Conservation (phyloP, 92 coral and sea anemone species). For the Porites rus region DNA sequence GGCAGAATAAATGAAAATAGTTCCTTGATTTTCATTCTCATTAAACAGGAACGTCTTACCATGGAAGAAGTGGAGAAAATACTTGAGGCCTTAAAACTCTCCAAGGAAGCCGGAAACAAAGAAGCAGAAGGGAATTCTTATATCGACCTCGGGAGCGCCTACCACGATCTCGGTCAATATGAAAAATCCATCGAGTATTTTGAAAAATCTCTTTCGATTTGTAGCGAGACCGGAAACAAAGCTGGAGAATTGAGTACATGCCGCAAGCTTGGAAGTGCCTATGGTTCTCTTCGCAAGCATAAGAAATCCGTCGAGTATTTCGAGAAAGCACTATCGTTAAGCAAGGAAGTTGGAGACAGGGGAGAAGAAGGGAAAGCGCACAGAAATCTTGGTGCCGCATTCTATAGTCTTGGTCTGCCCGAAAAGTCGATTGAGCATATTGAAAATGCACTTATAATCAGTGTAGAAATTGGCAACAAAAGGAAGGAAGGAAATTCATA, state of each 20-base stretch:
- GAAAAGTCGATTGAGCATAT: conserved; percentile 49
- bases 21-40: background rate
- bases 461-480: conserved; percentile 35
- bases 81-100: conserved; percentile 28
- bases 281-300: background rate
- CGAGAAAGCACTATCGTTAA: conserved; percentile 19
- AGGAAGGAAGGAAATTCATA: conserved; percentile 25
- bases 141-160: conserved; percentile 16
- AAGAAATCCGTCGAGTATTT: conserved; percentile 37
- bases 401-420: conserved; percentile 2
- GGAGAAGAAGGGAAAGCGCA: conserved; percentile 13
- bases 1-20: background rate
- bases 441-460: conserved; percentile 43
- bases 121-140: conserved; percentile 9
- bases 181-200: conserved; percentile 9
- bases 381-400: conserved; percentile 30
- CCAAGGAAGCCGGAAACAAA: conserved; percentile 33
- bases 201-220: background rate
- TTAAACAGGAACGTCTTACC: conserved; percentile 8
- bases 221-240: conserved; percentile 17
- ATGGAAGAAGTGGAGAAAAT: conserved; percentile 23
- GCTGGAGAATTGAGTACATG: conserved; percentile 1
- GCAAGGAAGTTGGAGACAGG: conserved; percentile 30
- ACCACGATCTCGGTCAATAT: background rate
- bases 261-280: conserved; percentile 21